Evolutionary conservation across 2,888 invertebrate genomes (phyloP).

Genomic region (Pachycephus smyrnensis): DNA sequence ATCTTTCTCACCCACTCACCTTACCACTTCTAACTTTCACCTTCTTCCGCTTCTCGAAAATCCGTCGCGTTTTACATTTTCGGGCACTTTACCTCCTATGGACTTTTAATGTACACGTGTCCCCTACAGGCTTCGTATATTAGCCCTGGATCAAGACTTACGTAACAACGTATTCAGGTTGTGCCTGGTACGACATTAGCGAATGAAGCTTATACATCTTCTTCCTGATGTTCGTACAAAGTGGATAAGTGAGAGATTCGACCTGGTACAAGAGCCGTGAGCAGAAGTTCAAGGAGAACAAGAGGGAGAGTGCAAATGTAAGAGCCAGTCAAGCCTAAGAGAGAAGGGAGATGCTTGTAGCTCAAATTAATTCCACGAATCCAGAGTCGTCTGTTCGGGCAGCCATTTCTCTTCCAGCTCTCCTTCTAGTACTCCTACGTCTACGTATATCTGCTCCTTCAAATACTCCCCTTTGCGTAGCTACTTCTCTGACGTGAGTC

Average conservation of each 20-base stretch:
- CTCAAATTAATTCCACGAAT: constrained; percentile 20
- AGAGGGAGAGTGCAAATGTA: neutral
- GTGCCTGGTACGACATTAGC: neutral
- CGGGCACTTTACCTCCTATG: neutral
- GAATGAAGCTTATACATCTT: neutral
- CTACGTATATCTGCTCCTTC: neutral
- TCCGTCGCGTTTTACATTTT: neutral
- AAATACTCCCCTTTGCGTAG: neutral
- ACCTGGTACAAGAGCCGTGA: neutral
- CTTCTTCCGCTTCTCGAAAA: neutral
- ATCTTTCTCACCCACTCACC: neutral
- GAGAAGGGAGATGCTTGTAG: neutral
- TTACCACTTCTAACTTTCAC: neutral
- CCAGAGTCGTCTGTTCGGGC: neutral
- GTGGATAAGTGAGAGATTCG: constrained; percentile 8
- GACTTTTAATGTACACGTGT: neutral
- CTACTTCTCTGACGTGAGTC: neutral
- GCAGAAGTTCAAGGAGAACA: neutral
- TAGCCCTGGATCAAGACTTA: neutral
- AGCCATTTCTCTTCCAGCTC: neutral
- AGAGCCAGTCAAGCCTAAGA: neutral
- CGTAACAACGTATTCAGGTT: neutral
- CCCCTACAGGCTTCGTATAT: neutral
- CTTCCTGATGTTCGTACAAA: neutral
- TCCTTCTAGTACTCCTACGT: neutral